Conservation (phyloP, 2,888 invertebrate genomes). For the Auanema sp. region DNA sequence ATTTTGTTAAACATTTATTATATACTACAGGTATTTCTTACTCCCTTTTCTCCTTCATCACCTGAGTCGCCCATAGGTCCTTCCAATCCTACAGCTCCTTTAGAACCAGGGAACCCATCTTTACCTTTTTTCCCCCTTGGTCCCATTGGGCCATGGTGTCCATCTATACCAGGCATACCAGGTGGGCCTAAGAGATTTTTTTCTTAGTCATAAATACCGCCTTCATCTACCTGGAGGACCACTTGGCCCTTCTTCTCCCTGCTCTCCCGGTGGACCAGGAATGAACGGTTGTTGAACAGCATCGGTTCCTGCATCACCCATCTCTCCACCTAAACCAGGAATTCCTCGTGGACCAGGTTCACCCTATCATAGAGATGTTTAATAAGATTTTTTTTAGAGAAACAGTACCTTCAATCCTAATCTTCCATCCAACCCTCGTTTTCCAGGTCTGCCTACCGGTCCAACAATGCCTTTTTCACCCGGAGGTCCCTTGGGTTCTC, state of each 20-base stretch:
- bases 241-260: conserved; percentile 42
- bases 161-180: conserved; percentile 56
- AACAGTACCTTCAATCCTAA: conserved; percentile 35
- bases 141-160: conserved; percentile 48
- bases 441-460: conserved; percentile 39
- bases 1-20: not conserved
- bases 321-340: conserved; percentile 53
- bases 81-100: conserved; percentile 41
- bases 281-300: conserved; percentile 58
- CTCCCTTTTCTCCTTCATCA: conserved; percentile 51
- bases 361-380: conserved; percentile 17
- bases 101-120: conserved; percentile 45
- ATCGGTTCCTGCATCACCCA: conserved; percentile 56
- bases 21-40: conserved; percentile 16
- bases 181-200: conserved; percentile 29
- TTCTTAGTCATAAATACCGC: not conserved
- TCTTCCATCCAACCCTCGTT: conserved; percentile 31
- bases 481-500: conserved; percentile 26
- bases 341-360: conserved; percentile 42
- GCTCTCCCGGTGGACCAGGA: conserved; percentile 52
- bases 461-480: conserved; percentile 53
- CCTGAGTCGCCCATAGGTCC: conserved; percentile 54
- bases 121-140: conserved; percentile 51
- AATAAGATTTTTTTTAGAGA: too few relatives aligned
- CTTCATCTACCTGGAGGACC: conserved; percentile 43